Evolutionary conservation across 2,797 vertebrate genomes (phyloP), one percentile per base, ranked within the genome.

Genomic region (Stomatorhinus walkeri): DNA sequence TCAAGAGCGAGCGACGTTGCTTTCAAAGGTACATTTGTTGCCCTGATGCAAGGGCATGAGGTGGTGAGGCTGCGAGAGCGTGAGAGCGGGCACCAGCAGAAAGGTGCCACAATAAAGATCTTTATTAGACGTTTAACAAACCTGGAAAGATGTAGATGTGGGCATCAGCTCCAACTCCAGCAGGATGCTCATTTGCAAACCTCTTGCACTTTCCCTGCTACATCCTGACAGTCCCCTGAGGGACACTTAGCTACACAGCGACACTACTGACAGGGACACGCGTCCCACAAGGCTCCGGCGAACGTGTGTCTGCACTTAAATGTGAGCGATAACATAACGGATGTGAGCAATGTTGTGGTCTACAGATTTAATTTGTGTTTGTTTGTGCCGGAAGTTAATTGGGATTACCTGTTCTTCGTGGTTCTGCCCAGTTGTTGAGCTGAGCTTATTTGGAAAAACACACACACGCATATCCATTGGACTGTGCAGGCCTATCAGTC

Each of bases 401-500:
- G 72, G 36, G 72, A 43, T 79, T 79, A n/a, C 72, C 72, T 79
- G 16, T 19, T 16, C 72, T 79, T 16, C 28, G 16, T 43, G 36
- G 72, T n/a, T 19, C 56, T 24, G 56, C 56, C 56, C 56, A 51
- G 46, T 48, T 22, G 46, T n/a, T 3, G 22, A 24, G 22, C 19
- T 48, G 40, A 12, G 43, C 81, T 51, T 10, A 84, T 84, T 84
- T 84, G 81, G 22, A 84, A 84, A 84, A 84, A 19, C 36, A 16
- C 36, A 1, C 72, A 79, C 81, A 49, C 79, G 6, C 86, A 49
- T 51, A 16, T 88, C 61, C n/a, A 85, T 81, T 92, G 88, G 91
- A 92, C 92, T 90, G 88, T 68, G 92, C 79, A 89, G 89, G 89
- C 89, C 92, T 93, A 92, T 92, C 92, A 91, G 16, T 43, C 81